Base-by-base conservation (phyloP, 2,113 vertebrate species). In the Nibea coibor region DNA sequence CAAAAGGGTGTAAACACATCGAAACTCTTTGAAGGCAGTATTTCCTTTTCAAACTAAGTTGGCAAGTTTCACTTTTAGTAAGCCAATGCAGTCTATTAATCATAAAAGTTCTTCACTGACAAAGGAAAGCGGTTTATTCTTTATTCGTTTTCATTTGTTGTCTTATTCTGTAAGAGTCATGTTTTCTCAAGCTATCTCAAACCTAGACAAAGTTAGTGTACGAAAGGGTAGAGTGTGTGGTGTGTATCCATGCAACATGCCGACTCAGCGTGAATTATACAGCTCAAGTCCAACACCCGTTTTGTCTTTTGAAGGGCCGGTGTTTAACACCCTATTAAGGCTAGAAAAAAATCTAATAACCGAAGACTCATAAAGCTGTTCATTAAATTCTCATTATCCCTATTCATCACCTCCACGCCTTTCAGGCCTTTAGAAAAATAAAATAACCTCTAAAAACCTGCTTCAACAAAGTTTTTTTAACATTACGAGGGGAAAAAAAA, bases 291-390 rank as follows among this genome's bases (percentile, higher is more conserved):
- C 20, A 65, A 31, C n/a, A 51, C 53, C 16, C 17, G 17, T 10
- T 43, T 58, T 68, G 16, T 28, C 15, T 50, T 47, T 24, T 45
- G 43, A 66, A 69, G n/a, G 24, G 67, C 15, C 26, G 35, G 20
- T 62, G 14, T 72, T 85, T 59, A 71, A 72, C 50, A 78, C 50
- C 10, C 14, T 74, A 22, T 81, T 71, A 86, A 42, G 4, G n/a
- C 5, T 45, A 31, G 24, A 22, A 26, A 67, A 77, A 57, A 58
- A 7, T 35, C 0, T 5, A 51, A 56, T 1, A 54, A 48, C 8
- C 42, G 2, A n/a, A 50, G 1, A 56, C 58, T 31, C 45, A 66
- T 48, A 59, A 83, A 79, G 15, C n/a, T 61, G 16, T 56, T 70
- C 19, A 65, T 68, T 2, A 78, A 65, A 72, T 74, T 74, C 22